phyloP scores from a whole-genome alignment of 2,888 invertebrate species.

The Heliothis peltigera region DNA sequence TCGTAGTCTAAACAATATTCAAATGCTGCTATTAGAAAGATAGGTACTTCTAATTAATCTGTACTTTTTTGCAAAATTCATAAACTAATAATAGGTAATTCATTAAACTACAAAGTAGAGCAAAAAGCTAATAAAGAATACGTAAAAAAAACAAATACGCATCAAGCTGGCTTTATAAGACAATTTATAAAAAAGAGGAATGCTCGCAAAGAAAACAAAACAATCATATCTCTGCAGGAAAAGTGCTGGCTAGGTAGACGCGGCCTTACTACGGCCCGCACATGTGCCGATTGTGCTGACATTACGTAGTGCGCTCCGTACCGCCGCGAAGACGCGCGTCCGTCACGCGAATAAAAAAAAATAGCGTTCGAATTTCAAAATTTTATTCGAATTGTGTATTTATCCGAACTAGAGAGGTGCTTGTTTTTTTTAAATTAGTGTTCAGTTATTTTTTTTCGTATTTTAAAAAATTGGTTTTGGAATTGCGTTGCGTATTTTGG shows the following conservation, averaged over 20 bases:
- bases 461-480: constrained; percentile 55
- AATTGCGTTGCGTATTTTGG: constrained; percentile 66
- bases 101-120: neutral
- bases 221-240: constrained; percentile 56
- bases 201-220: neutral
- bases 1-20: neutral
- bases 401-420: constrained; percentile 69
- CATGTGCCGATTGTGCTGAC: constrained; percentile 88
- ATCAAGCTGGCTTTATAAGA: neutral
- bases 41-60: neutral
- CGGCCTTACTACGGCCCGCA: constrained; percentile 81
- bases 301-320: constrained; percentile 88
- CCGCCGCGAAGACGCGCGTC: constrained; percentile 82
- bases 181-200: neutral
- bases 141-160: neutral
- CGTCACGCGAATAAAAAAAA: constrained; percentile 68
- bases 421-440: constrained; percentile 63
- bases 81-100: too few relatives aligned
- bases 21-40: neutral
- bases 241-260: constrained; percentile 70
- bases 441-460: constrained; percentile 53
- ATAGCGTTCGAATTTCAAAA: constrained; percentile 69
- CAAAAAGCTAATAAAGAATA: neutral
- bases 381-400: constrained; percentile 64
- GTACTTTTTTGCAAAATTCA: too few relatives aligned